Evolutionary conservation across 2,113 vertebrate species (phyloP).

Genomic region (Illadopsis cleaveri): DNA sequence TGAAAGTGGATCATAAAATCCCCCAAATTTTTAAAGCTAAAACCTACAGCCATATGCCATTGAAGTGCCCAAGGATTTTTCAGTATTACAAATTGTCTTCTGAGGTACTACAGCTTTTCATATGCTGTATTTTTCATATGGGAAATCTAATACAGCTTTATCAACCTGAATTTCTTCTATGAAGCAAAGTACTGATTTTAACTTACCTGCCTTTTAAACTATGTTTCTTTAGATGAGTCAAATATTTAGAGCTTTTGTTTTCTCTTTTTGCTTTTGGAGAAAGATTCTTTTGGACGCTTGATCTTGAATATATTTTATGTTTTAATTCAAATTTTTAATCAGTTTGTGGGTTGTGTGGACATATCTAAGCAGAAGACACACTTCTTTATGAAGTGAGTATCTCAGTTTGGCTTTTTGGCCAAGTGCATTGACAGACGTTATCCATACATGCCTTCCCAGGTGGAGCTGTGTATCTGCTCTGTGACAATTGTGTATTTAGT

Average conservation of each 20-base stretch:
- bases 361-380: background rate
- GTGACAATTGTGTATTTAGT: background rate
- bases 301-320: background rate
- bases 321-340: background rate
- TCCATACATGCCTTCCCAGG: background rate
- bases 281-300: background rate
- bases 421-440: background rate
- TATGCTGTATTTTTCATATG: background rate
- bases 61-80: background rate
- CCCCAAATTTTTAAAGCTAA: background rate
- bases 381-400: background rate
- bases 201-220: background rate
- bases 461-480: background rate
- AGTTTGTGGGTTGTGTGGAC: background rate
- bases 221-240: background rate
- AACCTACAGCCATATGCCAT: background rate
- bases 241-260: background rate
- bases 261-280: background rate
- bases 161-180: background rate
- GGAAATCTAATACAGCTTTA: background rate
- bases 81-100: background rate
- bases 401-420: background rate
- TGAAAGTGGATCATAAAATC: slow-evolving; percentile 27
- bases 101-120: background rate
- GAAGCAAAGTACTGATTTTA: background rate